Evolutionary conservation across 1,140 invertebrate species (phyloP).

Genomic region (Drosophila lini): DNA sequence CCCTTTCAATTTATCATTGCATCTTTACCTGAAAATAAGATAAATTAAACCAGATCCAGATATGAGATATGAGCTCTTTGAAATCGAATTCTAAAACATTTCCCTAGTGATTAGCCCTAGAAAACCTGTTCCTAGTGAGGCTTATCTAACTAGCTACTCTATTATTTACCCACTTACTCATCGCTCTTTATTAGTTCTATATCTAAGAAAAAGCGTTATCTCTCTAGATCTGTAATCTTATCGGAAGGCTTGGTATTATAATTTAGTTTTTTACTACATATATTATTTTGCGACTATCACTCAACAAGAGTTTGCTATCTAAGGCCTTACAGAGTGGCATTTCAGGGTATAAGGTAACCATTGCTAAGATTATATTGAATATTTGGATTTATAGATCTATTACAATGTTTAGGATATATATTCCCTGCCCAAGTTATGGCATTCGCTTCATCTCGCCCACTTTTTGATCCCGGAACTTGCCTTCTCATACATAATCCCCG

Average conservation of each 20-base stretch:
- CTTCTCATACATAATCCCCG: constrained; percentile 16
- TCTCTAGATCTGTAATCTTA: constrained; percentile 31
- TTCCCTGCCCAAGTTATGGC: too few relatives aligned
- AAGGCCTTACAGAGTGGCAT: not conserved
- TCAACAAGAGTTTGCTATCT: not conserved
- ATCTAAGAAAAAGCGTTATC: constrained; percentile 10
- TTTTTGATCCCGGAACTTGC: constrained; percentile 19
- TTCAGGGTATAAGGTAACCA: not conserved
- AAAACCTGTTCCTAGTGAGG: not conserved
- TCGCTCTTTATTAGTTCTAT: constrained; percentile 14
- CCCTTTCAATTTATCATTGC: not conserved
- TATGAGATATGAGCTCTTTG: not conserved
- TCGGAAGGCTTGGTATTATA: constrained; percentile 3
- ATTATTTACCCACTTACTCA: not conserved
- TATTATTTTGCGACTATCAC: constrained; percentile 1
- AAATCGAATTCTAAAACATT: not conserved
- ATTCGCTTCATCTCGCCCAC: not conserved
- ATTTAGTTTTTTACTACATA: not conserved
- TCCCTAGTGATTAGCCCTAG: not conserved
- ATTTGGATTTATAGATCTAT: too few relatives aligned
- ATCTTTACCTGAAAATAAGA: not conserved
- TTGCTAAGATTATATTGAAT: too few relatives aligned
- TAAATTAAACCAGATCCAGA: not conserved
- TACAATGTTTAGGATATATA: not conserved
- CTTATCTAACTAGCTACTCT: not conserved